Conservation (phyloP, 1,140 invertebrate species). For the Metopolophium dirhodum region DNA sequence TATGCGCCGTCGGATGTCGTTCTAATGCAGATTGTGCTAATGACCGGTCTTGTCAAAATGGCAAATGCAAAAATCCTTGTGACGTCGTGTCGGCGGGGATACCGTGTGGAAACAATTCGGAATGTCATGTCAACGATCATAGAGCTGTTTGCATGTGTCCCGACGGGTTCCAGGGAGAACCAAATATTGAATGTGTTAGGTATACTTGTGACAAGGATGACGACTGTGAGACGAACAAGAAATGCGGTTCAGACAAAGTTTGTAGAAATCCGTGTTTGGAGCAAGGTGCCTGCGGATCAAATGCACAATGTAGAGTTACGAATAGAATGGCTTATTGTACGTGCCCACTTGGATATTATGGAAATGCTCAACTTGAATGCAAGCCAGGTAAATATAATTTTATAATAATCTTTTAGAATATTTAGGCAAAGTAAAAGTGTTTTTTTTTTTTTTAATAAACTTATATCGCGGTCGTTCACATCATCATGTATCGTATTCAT, state of each 20-base stretch:
- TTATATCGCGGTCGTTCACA: not conserved
- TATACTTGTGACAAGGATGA: slow-evolving; percentile 78
- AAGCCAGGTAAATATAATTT: slow-evolving; percentile 65
- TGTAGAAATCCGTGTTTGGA: slow-evolving; percentile 86
- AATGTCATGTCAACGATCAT: slow-evolving; percentile 78
- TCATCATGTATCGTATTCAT: not conserved
- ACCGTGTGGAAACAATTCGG: slow-evolving; percentile 76
- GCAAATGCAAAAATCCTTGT: slow-evolving; percentile 81
- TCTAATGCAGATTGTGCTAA: slow-evolving; percentile 80
- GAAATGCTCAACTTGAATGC: slow-evolving; percentile 82
- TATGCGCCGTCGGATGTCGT: slow-evolving; percentile 76
- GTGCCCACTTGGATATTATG: slow-evolving; percentile 83
- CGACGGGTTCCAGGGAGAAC: slow-evolving; percentile 81
- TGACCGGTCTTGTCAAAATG: slow-evolving; percentile 76
- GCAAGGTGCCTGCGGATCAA: slow-evolving; percentile 77
- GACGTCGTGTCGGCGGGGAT: slow-evolving; percentile 65
- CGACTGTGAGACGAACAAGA: slow-evolving; percentile 81
- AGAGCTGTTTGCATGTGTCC: slow-evolving; percentile 84
- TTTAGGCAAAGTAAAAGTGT: not conserved
- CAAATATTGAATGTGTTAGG: slow-evolving; percentile 74
- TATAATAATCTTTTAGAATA: not conserved
- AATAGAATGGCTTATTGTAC: slow-evolving; percentile 79
- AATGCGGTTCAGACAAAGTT: slow-evolving; percentile 74
- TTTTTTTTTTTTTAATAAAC: not conserved
- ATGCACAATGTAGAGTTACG: slow-evolving; percentile 84